These are phyloP conservation scores for Ictidomys tridecemlineatus DNA, from an alignment of 2,113 vertebrate species.

Conservation along the genomic window DNA sequence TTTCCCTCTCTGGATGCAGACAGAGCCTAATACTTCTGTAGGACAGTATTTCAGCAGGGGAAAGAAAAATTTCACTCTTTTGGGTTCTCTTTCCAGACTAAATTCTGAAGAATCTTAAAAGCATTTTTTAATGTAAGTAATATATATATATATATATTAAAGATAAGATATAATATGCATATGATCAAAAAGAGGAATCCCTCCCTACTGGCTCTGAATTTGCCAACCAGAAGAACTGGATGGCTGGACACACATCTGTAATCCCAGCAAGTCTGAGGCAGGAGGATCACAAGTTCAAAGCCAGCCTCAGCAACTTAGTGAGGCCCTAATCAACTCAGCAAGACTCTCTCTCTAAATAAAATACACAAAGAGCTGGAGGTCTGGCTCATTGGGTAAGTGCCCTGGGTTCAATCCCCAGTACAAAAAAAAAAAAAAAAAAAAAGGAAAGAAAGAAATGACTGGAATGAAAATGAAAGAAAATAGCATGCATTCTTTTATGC, in stretches of 20 bases:
- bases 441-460: no score
- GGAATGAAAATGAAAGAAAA: not conserved
- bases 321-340: no score
- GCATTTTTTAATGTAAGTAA: not conserved
- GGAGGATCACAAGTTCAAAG: no score
- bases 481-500: not conserved
- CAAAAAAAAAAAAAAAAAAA: no score
- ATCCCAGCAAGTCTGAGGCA: no score
- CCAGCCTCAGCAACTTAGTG: no score
- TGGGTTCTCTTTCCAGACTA: not conserved
- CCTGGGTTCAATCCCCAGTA: no score
- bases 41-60: not conserved
- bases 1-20: not conserved
- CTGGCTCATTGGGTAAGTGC: no score
- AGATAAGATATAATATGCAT: not conserved
- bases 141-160: not conserved
- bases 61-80: not conserved
- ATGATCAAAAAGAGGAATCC: not conserved
- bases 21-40: not conserved
- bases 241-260: no score
- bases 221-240: not conserved
- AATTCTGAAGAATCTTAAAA: not conserved
- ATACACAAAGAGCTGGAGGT: no score
- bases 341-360: no score
- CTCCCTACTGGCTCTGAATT: not conserved